Conservation (phyloP, 2,888 invertebrate genomes). For the Amaurobius ferox region DNA sequence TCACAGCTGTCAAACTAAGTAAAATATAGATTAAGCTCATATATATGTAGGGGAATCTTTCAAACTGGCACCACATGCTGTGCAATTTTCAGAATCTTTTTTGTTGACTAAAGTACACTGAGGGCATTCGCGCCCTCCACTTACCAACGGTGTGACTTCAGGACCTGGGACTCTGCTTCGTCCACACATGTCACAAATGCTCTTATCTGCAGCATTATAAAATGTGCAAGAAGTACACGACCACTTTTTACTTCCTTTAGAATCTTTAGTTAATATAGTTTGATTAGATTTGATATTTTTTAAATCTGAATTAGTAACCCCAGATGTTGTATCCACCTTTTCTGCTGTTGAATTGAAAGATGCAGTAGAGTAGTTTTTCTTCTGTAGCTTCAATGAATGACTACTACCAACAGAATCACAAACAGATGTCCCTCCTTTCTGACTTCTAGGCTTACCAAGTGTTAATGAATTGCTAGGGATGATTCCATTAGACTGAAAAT, state of each 20-base stretch:
- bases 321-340: constrained; percentile 3
- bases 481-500: constrained; percentile 49
- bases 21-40: constrained; percentile 65
- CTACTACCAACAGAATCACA: constrained; percentile 10
- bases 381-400: constrained; percentile 22
- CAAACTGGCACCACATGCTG: constrained; percentile 84
- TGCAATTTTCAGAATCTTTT: constrained; percentile 82
- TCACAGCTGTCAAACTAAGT: constrained; percentile 55
- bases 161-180: constrained; percentile 82
- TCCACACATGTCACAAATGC: constrained; percentile 87
- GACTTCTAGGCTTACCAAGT: constrained; percentile 34
- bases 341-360: constrained; percentile 4
- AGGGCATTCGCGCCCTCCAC: constrained; percentile 86
- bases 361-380: constrained; percentile 46
- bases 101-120: constrained; percentile 87
- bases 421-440: constrained; percentile 30
- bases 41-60: constrained; percentile 88
- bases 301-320: constrained; percentile 10
- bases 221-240: constrained; percentile 86
- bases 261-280: constrained; percentile 24
- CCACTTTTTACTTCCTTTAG: constrained; percentile 79
- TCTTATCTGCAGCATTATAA: constrained; percentile 80
- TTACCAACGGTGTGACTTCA: constrained; percentile 83
- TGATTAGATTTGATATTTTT: constrained; percentile 38
- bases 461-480: constrained; percentile 7